Percentiles rank a stretch among this genome's conserved stretches.
Evolutionary conservation across 2,113 vertebrate species (phyloP).

Genomic region (Struthio camelus): DNA sequence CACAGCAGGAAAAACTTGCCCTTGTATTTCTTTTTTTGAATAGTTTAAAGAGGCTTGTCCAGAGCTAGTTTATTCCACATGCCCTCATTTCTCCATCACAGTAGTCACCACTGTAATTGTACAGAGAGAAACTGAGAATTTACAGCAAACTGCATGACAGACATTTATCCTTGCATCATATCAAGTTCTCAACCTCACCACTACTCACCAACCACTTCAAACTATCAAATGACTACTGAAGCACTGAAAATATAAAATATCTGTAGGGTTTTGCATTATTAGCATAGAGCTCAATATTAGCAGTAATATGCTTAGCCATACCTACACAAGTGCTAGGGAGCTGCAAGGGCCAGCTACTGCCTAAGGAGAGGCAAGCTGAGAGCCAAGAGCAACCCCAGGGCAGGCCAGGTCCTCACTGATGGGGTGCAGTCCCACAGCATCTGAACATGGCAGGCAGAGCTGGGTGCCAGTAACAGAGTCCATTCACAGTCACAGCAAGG

Average conservation of each 20-base stretch:
- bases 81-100: not conserved
- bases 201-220: not conserved
- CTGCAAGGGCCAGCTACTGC: not conserved
- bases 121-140: not conserved
- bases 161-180: no score
- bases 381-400: not conserved
- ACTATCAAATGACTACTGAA: not conserved
- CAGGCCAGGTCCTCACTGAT: fast-evolving
- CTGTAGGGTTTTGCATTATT: not conserved
- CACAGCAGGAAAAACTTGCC: fast-evolving
- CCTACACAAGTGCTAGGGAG: not conserved
- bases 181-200: not conserved
- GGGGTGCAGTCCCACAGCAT: no score
- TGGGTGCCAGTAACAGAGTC: not conserved
- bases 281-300: not conserved
- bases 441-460: not conserved
- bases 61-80: not conserved
- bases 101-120: not conserved
- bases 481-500: fast-evolving
- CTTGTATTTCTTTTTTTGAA: not conserved
- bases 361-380: not conserved
- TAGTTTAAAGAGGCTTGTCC: not conserved
- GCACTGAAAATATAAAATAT: not conserved
- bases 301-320: fast-evolving
- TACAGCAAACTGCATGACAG: no score